Base-by-base conservation (phyloP, 2,797 vertebrate species). In the Lacerta bilineata region DNA sequence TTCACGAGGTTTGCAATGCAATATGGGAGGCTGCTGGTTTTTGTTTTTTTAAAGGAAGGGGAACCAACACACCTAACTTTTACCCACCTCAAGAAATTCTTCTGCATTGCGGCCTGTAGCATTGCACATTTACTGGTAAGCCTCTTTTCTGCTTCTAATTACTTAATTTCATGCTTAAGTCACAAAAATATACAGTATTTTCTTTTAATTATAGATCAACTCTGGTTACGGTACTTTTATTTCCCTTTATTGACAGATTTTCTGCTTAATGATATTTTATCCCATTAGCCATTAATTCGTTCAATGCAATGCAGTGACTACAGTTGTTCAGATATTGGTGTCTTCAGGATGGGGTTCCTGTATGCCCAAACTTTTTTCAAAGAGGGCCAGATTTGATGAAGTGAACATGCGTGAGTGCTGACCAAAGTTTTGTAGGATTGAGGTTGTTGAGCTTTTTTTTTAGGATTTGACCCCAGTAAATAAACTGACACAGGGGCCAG, bases 121-220 rank as follows among this genome's bases (percentile, higher is more conserved):
- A 78, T 86, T 90, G 29, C 25, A 84, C 87, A 83, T 84, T 94
- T 91, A 33, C 76, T 94, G 72, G 33, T 90, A 86, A 91, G 88
- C 83, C 39, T 86, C n/a, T 89, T 92, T 64, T 90, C 83, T 91
- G 85, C 85, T 94, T 93, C 90, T 89, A 8, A 83, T 93, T 90
- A 82, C 18, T 87, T 5, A 79, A 8, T 78, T 93, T 91, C 74
- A n/a, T 79, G 3, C 83, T 90, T 83, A 33, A 72, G 81, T 90
- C 13, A 1, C 55, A 59, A 86, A 23, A n/a, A 87, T 89, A n/a
- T 18, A 72, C 55, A n/a, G 27, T n/a, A 84, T 81, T 15, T 71
- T 87, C 66, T 82, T 80, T 90, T 86, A 85, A 88, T 72, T 89
- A 76, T 83, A 5, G 86, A 78, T 1, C 88, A 13, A 64, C 80